phyloP scores from a whole-genome alignment of 2,113 vertebrate species.

The Sceloporus undulatus region DNA sequence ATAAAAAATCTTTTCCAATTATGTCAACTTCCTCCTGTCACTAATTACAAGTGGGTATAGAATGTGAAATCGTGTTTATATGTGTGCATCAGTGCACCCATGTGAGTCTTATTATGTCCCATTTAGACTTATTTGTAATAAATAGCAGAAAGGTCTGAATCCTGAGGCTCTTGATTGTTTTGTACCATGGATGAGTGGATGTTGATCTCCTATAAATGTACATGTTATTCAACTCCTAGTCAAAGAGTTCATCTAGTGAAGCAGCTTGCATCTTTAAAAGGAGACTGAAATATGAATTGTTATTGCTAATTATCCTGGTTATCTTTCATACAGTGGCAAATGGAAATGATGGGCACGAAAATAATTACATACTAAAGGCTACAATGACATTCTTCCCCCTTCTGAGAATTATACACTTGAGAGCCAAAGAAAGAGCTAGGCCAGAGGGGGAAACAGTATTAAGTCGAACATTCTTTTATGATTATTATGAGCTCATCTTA shows the following conservation, averaged over 20 bases:
- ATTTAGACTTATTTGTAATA: neutral
- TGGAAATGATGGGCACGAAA: constrained; percentile 37
- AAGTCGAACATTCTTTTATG: constrained; percentile 29
- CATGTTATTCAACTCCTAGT: constrained; percentile 31
- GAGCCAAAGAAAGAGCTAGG: constrained; percentile 16
- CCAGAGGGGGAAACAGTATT: constrained; percentile 1
- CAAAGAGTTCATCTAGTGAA: constrained; percentile 34
- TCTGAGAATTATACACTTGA: constrained; percentile 20
- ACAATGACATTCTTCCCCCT: constrained; percentile 14
- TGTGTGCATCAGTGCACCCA: neutral
- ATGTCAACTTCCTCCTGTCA: neutral
- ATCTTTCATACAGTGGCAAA: constrained; percentile 26
- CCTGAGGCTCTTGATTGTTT: neutral
- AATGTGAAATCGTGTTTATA: neutral
- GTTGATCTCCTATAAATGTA: constrained; percentile 21
- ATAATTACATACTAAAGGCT: constrained; percentile 53
- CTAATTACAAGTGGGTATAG: neutral
- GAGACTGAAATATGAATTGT: constrained; percentile 41
- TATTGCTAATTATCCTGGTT: constrained; percentile 44
- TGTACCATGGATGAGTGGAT: neutral
- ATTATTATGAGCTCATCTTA: constrained; percentile 22
- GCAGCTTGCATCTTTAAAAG: constrained; percentile 38
- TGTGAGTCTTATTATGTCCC: neutral
- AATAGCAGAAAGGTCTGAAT: neutral
- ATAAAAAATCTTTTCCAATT: neutral